Evolutionary conservation across 2,888 invertebrate genomes (phyloP), one percentile per base, ranked within the genome.

Genomic region (Dione vanillae): DNA sequence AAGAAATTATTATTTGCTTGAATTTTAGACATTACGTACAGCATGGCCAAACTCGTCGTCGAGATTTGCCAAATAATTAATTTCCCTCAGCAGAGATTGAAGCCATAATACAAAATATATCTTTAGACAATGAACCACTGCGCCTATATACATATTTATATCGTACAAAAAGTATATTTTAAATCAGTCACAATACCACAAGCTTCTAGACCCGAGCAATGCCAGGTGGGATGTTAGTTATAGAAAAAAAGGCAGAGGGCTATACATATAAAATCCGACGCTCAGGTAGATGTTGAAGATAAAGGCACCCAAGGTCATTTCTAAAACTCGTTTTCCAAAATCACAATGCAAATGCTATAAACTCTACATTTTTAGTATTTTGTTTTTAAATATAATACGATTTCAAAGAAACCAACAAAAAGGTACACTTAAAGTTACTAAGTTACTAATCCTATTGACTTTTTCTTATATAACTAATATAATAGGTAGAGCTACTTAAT

Each of bases 291-390:
- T 66, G 35, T 54, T 40, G 51, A 41, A 37, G 64, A 51, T 59
- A 72, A 68, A 70, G 54, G 62, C 65, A 58, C 52, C 45, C 64
- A 67, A 58, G 58, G 67, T 52, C 72, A 67, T 73, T 68, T 71
- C 69, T 69, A 74, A 70, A 77, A 77, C 75, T 65, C 65, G 72
- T 71, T 41, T 61, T n/a, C 10, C 10, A 45, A 35, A 61, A 45
- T 45, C 2, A 45, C 27, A 61, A 43, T 16, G n/a, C 43, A 27
- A 61, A 43, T 45, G 61, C n/a, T 45, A 35, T n/a, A 45, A 61
- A 61, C 27, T 45, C 5, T 16, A 27, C 43, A 61, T 61, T 16
- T 45, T 11, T 27, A 45, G 45, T 27, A n/a, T 35, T 27, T 19
- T 45, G 11, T 7, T 5, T 27, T 5, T 27, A 5, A 27, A 27